Conservation (phyloP, 2,113 vertebrate species). For the Boulengeromyrus knoepffleri region DNA sequence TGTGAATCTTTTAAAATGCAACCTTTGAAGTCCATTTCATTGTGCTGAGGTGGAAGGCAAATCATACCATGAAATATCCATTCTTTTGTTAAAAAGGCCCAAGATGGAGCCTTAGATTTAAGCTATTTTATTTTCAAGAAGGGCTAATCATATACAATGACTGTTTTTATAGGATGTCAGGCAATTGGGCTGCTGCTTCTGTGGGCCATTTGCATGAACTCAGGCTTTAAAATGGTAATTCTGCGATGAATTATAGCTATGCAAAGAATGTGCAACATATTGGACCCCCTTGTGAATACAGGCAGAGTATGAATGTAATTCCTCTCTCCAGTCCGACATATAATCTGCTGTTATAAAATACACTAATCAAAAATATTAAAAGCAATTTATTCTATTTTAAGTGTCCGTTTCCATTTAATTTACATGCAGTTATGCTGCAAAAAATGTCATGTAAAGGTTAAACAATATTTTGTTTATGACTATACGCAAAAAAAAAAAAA, state of each 20-base stretch:
- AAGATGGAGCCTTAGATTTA: conserved; percentile 5
- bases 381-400: neutral
- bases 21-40: conserved; percentile 10
- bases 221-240: conserved; percentile 1
- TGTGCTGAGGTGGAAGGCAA: conserved; percentile 7
- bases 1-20: conserved; percentile 20
- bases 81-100: neutral
- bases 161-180: conserved; percentile 11
- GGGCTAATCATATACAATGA: conserved; percentile 8
- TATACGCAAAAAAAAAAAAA: neutral
- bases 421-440: neutral
- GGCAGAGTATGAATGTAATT: neutral
- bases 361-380: neutral
- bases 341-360: neutral
- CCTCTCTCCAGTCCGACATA: neutral
- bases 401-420: neutral
- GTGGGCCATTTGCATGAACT: neutral
- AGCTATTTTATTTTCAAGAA: conserved; percentile 5
- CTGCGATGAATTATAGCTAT: neutral
- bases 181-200: conserved; percentile 5
- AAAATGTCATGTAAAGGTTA: neutral
- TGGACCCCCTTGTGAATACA: neutral
- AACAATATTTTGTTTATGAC: neutral
- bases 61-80: conserved; percentile 13
- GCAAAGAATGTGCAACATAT: neutral